These are phyloP conservation scores for Lepisosteus osseus DNA, from an alignment of 2,113 vertebrate genomes.

Conservation along the genomic window DNA sequence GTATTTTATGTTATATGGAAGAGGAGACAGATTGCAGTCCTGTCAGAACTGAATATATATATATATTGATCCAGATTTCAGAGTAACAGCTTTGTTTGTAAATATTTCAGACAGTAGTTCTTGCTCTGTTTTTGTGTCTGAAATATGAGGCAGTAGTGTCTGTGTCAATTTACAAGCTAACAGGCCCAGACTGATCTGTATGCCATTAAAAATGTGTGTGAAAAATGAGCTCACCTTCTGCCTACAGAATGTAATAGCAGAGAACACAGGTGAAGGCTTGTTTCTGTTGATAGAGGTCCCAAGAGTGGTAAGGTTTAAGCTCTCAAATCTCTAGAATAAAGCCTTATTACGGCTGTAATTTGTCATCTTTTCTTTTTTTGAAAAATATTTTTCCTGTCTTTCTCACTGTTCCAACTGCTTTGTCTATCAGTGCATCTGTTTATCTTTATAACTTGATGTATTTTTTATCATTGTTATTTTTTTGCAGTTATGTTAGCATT, in stretches of 20 bases:
- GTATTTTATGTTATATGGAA: no score
- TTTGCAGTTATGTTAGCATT: no score
- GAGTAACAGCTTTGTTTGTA: no score
- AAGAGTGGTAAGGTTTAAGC: constrained; percentile 11
- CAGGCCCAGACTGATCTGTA: constrained; percentile 35
- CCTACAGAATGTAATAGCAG: constrained; percentile 27
- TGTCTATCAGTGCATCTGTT: no score
- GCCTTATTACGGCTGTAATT: neutral
- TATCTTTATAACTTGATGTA: no score
- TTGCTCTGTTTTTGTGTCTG: no score
- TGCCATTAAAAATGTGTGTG: constrained; percentile 27
- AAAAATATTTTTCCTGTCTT: neutral
- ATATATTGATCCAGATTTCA: no score
- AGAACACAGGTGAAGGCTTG: constrained; percentile 21
- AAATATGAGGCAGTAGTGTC: no score
- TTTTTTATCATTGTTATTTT: no score
- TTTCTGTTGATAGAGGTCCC: constrained; percentile 6
- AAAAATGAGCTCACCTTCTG: constrained; percentile 20
- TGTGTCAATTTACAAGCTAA: constrained; percentile 15
- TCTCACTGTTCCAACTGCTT: neutral
- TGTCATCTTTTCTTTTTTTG: neutral
- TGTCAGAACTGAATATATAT: no score
- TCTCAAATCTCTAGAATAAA: constrained; percentile 6
- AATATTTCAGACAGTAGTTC: no score
- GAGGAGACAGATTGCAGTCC: no score